Evolutionary conservation across 2,888 invertebrate genomes (phyloP).

Genomic region (Xestia sexstrigata): DNA sequence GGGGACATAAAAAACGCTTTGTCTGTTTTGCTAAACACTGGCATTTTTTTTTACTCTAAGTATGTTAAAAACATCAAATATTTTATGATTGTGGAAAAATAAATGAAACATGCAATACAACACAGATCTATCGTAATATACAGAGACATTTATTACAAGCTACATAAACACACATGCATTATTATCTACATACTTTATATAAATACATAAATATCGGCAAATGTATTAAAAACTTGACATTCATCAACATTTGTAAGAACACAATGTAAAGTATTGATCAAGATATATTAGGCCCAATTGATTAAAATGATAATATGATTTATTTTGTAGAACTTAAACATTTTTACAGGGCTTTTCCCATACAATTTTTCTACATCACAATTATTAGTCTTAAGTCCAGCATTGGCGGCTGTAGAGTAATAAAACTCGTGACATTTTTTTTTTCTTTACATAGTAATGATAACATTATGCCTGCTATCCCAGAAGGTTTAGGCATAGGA

Average conservation of each 20-base stretch:
- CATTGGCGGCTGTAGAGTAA: not conserved
- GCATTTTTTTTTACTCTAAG: constrained; percentile 2
- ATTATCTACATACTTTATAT: constrained; percentile 38
- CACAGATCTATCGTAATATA: constrained; percentile 54
- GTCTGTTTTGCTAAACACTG: not conserved
- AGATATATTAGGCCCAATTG: not conserved
- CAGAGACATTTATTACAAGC: constrained; percentile 52
- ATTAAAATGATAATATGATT: not conserved
- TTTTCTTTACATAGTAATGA: not conserved
- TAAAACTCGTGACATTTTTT: not conserved
- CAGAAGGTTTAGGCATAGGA: not conserved
- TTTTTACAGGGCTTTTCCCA: not conserved
- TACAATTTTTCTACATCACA: not conserved
- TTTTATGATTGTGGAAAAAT: constrained; percentile 62
- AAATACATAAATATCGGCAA: constrained; percentile 31
- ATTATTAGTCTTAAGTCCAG: not conserved
- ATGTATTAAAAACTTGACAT: constrained; percentile 35
- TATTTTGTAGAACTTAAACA: not conserved
- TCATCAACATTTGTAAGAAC: constrained; percentile 32
- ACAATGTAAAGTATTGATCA: constrained; percentile 22
- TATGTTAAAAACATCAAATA: constrained; percentile 23
- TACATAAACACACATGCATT: constrained; percentile 59
- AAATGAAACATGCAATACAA: constrained; percentile 67
- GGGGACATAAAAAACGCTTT: not conserved
- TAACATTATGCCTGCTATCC: not conserved